phyloP scores from a whole-genome alignment of 2,113 vertebrate species.

The Tachycineta bicolor region DNA sequence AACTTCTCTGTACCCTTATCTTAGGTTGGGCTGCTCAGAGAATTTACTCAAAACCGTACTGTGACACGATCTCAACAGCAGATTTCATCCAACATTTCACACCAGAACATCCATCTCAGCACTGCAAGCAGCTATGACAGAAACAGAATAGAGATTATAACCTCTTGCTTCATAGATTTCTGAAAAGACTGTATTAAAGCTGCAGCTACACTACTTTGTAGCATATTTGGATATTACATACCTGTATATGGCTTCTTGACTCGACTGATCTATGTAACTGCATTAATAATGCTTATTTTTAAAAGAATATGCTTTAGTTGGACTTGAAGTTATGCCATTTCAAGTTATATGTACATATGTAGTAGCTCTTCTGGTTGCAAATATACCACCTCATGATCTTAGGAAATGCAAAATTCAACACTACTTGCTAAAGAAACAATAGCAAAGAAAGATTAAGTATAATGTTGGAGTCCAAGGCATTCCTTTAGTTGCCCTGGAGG shows the following conservation, averaged over 20 bases:
- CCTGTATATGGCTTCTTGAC: neutral
- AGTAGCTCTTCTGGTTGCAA: neutral
- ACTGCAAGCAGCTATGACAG: neutral
- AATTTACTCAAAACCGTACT: neutral
- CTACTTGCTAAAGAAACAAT: neutral
- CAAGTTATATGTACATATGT: neutral
- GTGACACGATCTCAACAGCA: neutral
- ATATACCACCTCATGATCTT: neutral
- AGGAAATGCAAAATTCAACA: neutral
- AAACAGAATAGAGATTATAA: neutral
- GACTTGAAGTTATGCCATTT: neutral
- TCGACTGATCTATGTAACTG: neutral
- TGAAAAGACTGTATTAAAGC: neutral
- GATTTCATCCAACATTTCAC: neutral
- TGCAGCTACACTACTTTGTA: neutral
- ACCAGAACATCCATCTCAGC: rapidly evolving
- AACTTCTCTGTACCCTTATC: neutral
- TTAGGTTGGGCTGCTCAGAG: neutral
- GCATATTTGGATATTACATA: neutral
- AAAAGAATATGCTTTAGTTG: neutral
- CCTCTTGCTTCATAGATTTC: neutral
- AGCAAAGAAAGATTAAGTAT: neutral
- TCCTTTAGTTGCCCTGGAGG: too few relatives aligned
- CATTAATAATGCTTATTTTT: neutral
- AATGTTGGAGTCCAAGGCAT: too few relatives aligned